Percentiles rank a stretch among this genome's conserved stretches.
phyloP scores from a whole-genome alignment of 1,140 invertebrate genomes.

The Lucilia cuprina region DNA sequence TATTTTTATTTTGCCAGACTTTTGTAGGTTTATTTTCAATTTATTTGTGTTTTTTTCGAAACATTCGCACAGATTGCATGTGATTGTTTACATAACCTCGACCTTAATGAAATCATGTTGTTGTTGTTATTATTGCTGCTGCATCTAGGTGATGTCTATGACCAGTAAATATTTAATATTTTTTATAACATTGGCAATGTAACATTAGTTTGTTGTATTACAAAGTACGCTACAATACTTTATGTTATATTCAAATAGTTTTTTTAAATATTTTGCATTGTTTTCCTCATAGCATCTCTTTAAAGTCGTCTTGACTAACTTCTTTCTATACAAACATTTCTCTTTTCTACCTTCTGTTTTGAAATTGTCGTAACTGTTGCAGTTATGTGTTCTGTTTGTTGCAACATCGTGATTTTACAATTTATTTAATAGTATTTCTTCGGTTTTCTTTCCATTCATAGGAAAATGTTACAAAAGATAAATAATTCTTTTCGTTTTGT shows the following conservation, averaged over 20 bases:
- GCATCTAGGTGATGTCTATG: not conserved
- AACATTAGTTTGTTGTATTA: not conserved
- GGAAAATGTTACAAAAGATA: constrained; percentile 23
- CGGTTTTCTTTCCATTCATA: not conserved
- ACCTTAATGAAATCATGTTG: constrained; percentile 50
- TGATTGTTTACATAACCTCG: constrained; percentile 49
- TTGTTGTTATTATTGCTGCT: constrained; percentile 10
- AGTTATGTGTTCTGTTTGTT: not conserved
- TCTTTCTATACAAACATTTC: not conserved
- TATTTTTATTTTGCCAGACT: not conserved
- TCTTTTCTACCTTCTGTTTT: not conserved
- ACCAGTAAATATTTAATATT: not conserved
- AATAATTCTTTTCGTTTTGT: constrained; percentile 15
- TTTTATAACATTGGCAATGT: constrained; percentile 23
- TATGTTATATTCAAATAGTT: too few relatives aligned
- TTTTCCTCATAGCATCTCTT: too few relatives aligned
- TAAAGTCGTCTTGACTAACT: too few relatives aligned
- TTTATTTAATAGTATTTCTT: constrained; percentile 23
- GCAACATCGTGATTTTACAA: constrained; percentile 30
- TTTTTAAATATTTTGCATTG: too few relatives aligned
- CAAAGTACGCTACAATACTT: not conserved
- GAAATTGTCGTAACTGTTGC: not conserved
- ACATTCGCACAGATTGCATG: constrained; percentile 41
- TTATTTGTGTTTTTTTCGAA: not conserved
- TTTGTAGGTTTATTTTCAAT: not conserved